These are phyloP conservation scores for Hyla sarda DNA, from an alignment of 2,113 vertebrate genomes.

Conservation along the genomic window DNA sequence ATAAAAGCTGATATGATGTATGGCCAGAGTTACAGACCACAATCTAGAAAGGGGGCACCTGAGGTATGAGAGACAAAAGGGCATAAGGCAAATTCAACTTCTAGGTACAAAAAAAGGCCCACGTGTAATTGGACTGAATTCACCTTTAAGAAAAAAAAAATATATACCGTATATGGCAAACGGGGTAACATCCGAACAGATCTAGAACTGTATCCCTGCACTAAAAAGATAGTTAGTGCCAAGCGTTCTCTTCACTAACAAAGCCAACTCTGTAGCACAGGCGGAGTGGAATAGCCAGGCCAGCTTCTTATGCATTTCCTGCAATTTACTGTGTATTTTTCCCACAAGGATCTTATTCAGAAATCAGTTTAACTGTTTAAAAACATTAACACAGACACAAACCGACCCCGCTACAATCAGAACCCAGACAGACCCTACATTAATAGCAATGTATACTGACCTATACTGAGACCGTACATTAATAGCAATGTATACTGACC, in stretches of 20 bases:
- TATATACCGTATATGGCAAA: not conserved
- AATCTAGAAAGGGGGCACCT: too few relatives aligned
- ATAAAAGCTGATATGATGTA: too few relatives aligned
- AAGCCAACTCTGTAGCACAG: conserved; percentile 39
- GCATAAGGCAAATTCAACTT: not conserved
- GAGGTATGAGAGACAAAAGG: not conserved
- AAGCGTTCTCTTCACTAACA: conserved; percentile 6
- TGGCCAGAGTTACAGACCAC: too few relatives aligned
- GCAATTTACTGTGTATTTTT: conserved; percentile 40
- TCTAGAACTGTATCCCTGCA: conserved; percentile 4
- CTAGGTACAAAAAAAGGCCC: not conserved
- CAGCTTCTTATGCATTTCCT: conserved; percentile 43
- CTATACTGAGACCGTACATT: not conserved
- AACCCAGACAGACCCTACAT: not conserved
- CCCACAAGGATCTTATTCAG: conserved; percentile 40
- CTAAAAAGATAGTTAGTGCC: conserved; percentile 22
- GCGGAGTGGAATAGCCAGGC: conserved; percentile 30
- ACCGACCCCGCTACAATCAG: not conserved
- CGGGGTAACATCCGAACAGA: not conserved
- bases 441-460: not conserved
- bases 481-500: too few relatives aligned
- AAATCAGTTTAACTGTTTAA: conserved; percentile 36
- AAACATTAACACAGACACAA: conserved; percentile 3
- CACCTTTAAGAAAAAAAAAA: not conserved
- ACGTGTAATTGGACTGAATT: not conserved